These are phyloP conservation scores for Siphamia tubifer DNA, from an alignment of 2,113 vertebrate genomes.

Conservation along the genomic window DNA sequence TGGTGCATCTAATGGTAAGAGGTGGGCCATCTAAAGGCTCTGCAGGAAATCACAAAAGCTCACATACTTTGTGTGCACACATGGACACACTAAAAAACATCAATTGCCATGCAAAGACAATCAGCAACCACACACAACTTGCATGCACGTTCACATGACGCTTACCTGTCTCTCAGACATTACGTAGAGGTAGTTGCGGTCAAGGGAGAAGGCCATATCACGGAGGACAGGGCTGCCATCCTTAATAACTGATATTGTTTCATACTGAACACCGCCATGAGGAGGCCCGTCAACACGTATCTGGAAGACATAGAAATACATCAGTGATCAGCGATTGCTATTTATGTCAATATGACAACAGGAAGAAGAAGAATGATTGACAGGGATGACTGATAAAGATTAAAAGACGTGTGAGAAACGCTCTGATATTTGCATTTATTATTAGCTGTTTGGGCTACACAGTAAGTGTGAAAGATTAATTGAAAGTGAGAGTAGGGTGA, in stretches of 20 bases:
- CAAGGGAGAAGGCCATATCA: slow-evolving; percentile 95
- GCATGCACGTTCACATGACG: neutral
- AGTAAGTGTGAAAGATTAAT: neutral
- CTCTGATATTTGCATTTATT: neutral
- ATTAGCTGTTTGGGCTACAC: neutral
- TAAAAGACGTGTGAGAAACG: slow-evolving; percentile 9
- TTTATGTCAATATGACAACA: slow-evolving; percentile 41
- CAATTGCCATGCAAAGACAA: neutral
- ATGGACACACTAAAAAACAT: neutral
- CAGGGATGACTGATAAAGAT: slow-evolving; percentile 29
- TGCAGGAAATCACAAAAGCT: slow-evolving; percentile 2
- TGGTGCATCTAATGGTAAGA: slow-evolving; percentile 40
- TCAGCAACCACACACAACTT: neutral
- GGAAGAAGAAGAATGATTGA: slow-evolving; percentile 25
- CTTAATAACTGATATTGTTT: slow-evolving; percentile 89
- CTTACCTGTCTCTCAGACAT: slow-evolving; percentile 97
- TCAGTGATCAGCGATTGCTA: slow-evolving; percentile 39
- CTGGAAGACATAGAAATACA: slow-evolving; percentile 71
- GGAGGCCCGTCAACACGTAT: slow-evolving; percentile 95
- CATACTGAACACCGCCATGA: slow-evolving; percentile 91
- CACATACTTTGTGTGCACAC: neutral
- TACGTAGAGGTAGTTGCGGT: slow-evolving; percentile 90
- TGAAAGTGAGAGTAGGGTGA: neutral
- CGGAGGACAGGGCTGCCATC: slow-evolving; percentile 90
- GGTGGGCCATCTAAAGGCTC: slow-evolving; percentile 50